Evolutionary conservation across 2,888 invertebrate species (phyloP).

Genomic region (Argyra leucocephala): DNA sequence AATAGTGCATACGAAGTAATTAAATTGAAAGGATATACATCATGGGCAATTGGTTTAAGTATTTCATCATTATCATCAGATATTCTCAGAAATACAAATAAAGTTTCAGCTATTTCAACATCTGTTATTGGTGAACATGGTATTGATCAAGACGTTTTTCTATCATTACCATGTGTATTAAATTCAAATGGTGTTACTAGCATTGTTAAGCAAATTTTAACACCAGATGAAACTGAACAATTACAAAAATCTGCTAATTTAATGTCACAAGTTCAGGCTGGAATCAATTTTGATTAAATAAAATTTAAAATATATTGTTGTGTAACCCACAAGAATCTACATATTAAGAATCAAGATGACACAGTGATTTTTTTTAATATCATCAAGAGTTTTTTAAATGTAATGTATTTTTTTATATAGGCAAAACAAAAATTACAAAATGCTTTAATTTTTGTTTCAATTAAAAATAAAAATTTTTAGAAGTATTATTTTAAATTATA

Average conservation of each 20-base stretch:
- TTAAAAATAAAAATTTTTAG: too few species aligned
- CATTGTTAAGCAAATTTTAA: constrained; percentile 57
- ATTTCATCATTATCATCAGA: constrained; percentile 55
- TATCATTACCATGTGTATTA: constrained; percentile 66
- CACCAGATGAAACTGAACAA: constrained; percentile 48
- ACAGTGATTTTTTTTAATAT: too few species aligned
- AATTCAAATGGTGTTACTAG: constrained; percentile 54
- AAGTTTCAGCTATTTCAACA: constrained; percentile 64
- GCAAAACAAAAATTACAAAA: too few species aligned
- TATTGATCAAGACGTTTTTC: constrained; percentile 63
- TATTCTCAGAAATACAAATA: constrained; percentile 58
- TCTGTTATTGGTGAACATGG: constrained; percentile 57
- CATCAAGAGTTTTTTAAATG: too few species aligned
- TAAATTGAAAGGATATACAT: constrained; percentile 72
- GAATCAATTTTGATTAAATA: constrained; percentile 21
- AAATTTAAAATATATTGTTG: background rate
- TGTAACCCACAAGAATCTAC: too few species aligned
- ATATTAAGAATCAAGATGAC: too few species aligned
- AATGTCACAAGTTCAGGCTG: constrained; percentile 50
- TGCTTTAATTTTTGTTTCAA: too few species aligned
- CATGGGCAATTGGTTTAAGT: constrained; percentile 74
- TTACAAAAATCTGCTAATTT: constrained; percentile 54
- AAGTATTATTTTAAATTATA: too few species aligned
- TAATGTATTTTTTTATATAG: too few species aligned
- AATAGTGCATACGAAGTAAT: constrained; percentile 70